Base-by-base conservation (phyloP, 2,888 invertebrate genomes). In the Plagiodera versicolora region DNA sequence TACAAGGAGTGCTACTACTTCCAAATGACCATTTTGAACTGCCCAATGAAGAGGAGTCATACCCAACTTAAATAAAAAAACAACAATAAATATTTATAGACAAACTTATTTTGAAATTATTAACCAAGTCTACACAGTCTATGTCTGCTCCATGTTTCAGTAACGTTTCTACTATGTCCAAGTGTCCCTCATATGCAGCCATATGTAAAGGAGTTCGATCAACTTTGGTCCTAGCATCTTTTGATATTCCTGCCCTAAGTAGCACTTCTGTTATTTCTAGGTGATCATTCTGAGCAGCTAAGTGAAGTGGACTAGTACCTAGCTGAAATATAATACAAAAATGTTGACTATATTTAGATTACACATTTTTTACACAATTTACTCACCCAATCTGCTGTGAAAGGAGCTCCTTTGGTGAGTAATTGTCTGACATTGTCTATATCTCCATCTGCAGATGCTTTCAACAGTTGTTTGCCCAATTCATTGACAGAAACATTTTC, bases 21-120 rank as follows among this genome's bases (percentile, higher is more conserved):
- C 83, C 19, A 83, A 79, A 80, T 94, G 91, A 0, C 89, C 89
- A 72, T 90, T 88, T 81, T 93, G 92, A 45, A 91, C 91, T 5
- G 96, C 95, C 96, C 96, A 96, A 82, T 97, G 96, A 59, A 97
- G 83, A 39, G 96, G 94, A 45, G 95, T 95, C 95, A 93, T 93
- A 73, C 87, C 86, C 16, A 93, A 80, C 92, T 92, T n/a, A n/a
- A n/a, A 73, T 48, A 81, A 47, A 48, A 32, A 17, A 47, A 52
- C 9, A 19, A 46, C 20, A 53, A 24, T 19, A 4, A 56, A 30
- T 24, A 6, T 11, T 10, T 30, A n/a, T 16, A 18, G 2, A 24
- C 30, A 6, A 28, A 16, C 32, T 45, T 10, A 50, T 45, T 30
- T 28, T 39, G 4, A 35, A 24, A 28, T 2, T 48, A 56, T 72